phyloP scores from a whole-genome alignment of 2,113 vertebrate genomes.

The Podarcis cretensis region DNA sequence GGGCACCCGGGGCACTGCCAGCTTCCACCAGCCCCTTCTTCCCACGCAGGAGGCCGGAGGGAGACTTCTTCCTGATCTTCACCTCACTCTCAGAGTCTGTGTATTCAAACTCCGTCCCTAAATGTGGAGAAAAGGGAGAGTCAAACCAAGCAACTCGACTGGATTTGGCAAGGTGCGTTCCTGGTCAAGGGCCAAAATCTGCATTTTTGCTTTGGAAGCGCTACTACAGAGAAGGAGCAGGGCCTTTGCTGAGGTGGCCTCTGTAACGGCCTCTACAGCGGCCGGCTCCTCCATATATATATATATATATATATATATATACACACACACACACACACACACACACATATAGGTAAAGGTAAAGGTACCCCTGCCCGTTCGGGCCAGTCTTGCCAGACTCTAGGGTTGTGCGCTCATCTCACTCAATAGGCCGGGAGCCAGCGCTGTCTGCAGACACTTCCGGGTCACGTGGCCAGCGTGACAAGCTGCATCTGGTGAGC shows the following conservation, averaged over 20 bases:
- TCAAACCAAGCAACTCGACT: neutral
- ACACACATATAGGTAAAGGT: no score
- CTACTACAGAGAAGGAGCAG: neutral
- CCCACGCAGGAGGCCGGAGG: constrained; percentile 83
- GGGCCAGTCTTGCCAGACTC: no score
- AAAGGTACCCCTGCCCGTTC: no score
- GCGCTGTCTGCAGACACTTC: no score
- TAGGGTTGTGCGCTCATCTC: no score
- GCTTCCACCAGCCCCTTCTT: constrained; percentile 86
- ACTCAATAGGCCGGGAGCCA: no score
- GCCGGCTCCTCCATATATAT: no score
- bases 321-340: no score
- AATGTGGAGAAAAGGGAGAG: fast-evolving
- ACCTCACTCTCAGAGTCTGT: constrained; percentile 92
- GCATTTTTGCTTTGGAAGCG: no score
- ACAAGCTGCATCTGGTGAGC: no score
- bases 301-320: fast-evolving
- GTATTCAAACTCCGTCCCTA: constrained; percentile 93
- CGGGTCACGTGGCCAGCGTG: no score
- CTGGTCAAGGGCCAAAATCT: neutral
- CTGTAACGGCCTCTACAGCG: neutral
- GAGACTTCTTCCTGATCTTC: constrained; percentile 86
- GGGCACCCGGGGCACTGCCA: constrained; percentile 62
- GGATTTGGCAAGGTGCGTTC: neutral
- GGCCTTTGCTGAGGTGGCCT: neutral